Conservation (phyloP, 92 coral and sea anemone species). For the Hydrozoanthus gracilis region DNA sequence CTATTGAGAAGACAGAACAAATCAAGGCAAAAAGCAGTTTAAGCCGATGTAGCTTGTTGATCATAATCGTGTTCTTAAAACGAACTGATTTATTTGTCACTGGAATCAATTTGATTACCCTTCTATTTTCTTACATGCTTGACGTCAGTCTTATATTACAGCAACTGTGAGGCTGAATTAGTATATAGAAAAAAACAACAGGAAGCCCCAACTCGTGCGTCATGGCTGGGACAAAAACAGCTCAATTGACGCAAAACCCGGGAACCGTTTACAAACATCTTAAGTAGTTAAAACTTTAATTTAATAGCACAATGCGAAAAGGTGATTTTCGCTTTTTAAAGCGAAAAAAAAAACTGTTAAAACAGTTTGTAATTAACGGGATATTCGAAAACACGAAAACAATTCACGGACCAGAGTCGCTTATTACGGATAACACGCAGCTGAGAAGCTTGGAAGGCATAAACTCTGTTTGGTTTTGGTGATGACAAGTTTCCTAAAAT, state of each 20-base stretch:
- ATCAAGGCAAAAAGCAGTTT: no score
- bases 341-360: neutral
- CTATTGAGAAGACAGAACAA: no score
- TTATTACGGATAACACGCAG: neutral
- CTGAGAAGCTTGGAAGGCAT: neutral
- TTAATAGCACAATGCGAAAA: neutral
- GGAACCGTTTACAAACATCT: neutral
- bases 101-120: neutral
- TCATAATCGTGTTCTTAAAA: neutral
- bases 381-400: neutral
- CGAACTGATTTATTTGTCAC: neutral
- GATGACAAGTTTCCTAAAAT: no score
- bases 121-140: neutral
- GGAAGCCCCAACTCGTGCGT: conserved; percentile 9
- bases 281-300: neutral
- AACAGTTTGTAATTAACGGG: neutral
- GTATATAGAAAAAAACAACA: neutral
- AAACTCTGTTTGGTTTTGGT: neutral
- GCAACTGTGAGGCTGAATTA: neutral
- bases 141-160: neutral
- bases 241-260: neutral
- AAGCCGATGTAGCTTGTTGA: no score
- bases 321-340: neutral
- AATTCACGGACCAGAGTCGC: neutral
- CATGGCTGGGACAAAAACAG: conserved; percentile 3